A percentile compares a stretch with the other conserved stretches of the same genome.
Evolutionary conservation across 2,888 invertebrate species (phyloP).

Genomic region (Drosophila niveifrons): DNA sequence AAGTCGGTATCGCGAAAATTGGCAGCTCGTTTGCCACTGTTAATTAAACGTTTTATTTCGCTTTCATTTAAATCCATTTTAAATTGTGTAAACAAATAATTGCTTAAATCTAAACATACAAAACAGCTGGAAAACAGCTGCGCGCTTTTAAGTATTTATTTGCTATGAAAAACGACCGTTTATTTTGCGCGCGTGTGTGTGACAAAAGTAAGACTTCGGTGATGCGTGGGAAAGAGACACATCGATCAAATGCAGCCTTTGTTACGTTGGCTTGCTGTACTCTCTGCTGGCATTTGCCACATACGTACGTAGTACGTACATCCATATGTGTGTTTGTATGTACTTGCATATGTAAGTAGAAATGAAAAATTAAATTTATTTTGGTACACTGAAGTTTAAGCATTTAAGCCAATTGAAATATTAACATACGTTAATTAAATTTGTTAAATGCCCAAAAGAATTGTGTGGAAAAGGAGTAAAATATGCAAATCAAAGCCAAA

Average conservation of each 20-base stretch:
- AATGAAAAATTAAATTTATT: not conserved
- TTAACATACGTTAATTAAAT: not conserved
- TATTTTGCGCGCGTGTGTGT: not conserved
- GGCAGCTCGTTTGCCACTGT: too few species aligned
- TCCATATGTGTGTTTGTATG: too few species aligned
- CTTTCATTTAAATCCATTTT: too few species aligned
- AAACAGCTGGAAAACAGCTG: too few species aligned
- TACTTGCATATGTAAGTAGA: not conserved
- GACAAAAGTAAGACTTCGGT: not conserved
- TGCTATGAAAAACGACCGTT: not conserved
- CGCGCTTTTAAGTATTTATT: too few species aligned
- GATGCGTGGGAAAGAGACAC: not conserved
- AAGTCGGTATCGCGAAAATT: too few species aligned
- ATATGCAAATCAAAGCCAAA: not conserved
- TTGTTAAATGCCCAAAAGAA: not conserved
- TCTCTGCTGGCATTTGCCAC: not conserved
- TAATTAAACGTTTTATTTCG: too few species aligned
- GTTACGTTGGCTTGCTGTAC: not conserved
- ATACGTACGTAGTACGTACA: too few species aligned
- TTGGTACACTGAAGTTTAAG: not conserved
- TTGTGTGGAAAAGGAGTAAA: not conserved
- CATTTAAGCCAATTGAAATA: not conserved
- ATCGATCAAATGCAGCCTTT: not conserved
- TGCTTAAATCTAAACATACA: too few species aligned
- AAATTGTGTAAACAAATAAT: too few species aligned